These are phyloP conservation scores for Oedothorax gibbosus DNA, from an alignment of 1,140 invertebrate species.

Conservation along the genomic window DNA sequence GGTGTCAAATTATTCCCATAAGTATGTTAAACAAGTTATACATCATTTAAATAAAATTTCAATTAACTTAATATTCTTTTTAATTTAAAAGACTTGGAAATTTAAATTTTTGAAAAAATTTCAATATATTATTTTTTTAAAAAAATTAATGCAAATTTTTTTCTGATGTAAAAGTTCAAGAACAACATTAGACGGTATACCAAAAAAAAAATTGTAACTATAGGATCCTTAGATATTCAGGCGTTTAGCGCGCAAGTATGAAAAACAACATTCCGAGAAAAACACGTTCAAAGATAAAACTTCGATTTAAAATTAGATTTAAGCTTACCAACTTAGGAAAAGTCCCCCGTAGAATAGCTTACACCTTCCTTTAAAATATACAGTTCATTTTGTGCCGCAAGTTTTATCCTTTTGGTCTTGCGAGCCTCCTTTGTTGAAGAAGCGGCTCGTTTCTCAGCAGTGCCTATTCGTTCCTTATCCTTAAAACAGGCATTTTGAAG, in stretches of 20 bases:
- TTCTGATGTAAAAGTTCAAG: neutral
- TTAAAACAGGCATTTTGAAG: neutral
- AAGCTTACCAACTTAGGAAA: neutral
- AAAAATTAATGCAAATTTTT: neutral
- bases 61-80: neutral
- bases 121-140: neutral
- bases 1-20: neutral
- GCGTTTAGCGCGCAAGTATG: neutral
- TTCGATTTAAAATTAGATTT: neutral
- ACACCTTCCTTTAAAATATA: neutral
- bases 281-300: too few species aligned
- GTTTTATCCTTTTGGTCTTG: constrained; percentile 2
- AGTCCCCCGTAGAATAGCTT: neutral
- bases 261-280: too few species aligned
- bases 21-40: neutral
- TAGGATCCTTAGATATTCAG: too few species aligned
- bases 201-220: neutral
- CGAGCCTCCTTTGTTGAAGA: neutral
- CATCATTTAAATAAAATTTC: neutral
- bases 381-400: neutral
- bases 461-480: neutral
- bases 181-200: neutral
- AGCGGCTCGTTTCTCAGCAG: constrained; percentile 1
- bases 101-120: neutral
- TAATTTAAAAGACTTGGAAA: neutral